These are phyloP conservation scores for Stomatorhinus walkeri DNA, from an alignment of 2,797 vertebrate genomes.

Conservation along the genomic window DNA sequence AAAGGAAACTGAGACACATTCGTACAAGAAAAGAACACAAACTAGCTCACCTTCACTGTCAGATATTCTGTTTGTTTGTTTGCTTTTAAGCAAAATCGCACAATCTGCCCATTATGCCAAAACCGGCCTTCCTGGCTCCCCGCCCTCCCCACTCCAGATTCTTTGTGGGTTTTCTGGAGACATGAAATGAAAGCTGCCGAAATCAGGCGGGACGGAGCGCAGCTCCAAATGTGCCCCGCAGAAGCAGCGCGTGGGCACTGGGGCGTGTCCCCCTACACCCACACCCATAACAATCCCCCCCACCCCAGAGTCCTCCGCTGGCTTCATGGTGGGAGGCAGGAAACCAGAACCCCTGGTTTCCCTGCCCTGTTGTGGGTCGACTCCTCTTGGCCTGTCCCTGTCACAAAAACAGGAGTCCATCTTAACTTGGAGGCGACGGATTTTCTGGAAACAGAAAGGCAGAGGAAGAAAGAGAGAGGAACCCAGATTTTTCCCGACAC, in stretches of 20 bases:
- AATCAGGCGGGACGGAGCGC: slow-evolving; percentile 33
- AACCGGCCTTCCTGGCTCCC: slow-evolving; percentile 43
- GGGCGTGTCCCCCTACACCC: slow-evolving; percentile 25
- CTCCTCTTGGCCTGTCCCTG: slow-evolving; percentile 39
- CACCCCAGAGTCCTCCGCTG: slow-evolving; percentile 44
- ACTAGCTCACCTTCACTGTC: slow-evolving; percentile 35
- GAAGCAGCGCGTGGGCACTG: slow-evolving; percentile 42
- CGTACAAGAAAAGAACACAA: slow-evolving; percentile 23
- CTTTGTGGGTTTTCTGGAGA: slow-evolving; percentile 46
- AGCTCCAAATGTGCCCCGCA: slow-evolving; percentile 27
- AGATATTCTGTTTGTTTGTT: slow-evolving; percentile 19
- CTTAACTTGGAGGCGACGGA: slow-evolving; percentile 41
- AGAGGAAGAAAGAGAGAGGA: slow-evolving; percentile 42
- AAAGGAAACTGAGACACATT: background rate
- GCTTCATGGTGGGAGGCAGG: slow-evolving; percentile 44
- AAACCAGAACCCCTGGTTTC: slow-evolving; percentile 49
- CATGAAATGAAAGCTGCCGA: slow-evolving; percentile 34
- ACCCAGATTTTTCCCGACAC: slow-evolving; percentile 57
- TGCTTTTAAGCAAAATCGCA: slow-evolving; percentile 37
- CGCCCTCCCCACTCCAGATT: slow-evolving; percentile 51
- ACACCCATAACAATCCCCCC: slow-evolving; percentile 35
- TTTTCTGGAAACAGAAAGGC: slow-evolving; percentile 43
- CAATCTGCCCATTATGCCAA: slow-evolving; percentile 44
- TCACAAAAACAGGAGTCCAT: slow-evolving; percentile 25
- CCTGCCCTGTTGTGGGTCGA: slow-evolving; percentile 40